Percentiles rank a stretch among this genome's conserved stretches.
phyloP scores from a whole-genome alignment of 2,113 vertebrate genomes.

The Callipepla squamata region DNA sequence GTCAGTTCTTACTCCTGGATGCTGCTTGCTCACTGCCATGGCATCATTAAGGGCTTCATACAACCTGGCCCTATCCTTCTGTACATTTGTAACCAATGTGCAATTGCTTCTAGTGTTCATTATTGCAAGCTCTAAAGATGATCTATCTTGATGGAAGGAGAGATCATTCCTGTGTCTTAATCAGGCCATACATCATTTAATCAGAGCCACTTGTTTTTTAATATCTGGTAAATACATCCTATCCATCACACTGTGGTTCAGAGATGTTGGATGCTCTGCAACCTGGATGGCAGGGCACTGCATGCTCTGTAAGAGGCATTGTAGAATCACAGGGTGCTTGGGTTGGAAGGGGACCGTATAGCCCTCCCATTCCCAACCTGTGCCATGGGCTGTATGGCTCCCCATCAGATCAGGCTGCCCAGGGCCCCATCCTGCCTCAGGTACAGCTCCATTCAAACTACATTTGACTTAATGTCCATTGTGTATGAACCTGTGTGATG shows the following conservation, averaged over 20 bases:
- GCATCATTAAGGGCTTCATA: not conserved
- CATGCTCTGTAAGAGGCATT: not conserved
- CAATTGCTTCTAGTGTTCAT: not conserved
- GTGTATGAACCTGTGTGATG: no score
- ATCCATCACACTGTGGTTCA: not conserved
- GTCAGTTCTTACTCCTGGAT: not conserved
- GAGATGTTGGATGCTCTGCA: not conserved
- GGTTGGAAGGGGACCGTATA: not conserved
- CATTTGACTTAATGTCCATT: no score
- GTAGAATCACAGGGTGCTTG: not conserved
- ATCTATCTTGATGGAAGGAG: not conserved
- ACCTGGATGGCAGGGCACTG: not conserved
- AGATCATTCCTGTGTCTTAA: slow-evolving; percentile 34
- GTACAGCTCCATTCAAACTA: no score
- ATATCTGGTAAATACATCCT: slow-evolving; percentile 1
- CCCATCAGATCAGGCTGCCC: not conserved
- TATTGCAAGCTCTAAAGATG: not conserved
- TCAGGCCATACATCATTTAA: slow-evolving; percentile 34
- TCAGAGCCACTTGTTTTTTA: slow-evolving; percentile 51
- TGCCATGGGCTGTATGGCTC: not conserved
- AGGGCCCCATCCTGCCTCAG: no score
- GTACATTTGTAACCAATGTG: not conserved
- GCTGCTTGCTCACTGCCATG: not conserved
- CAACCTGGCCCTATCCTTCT: not conserved
- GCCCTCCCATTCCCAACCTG: not conserved